Percentiles rank a stretch among this genome's conserved stretches.
Evolutionary conservation across 2,797 vertebrate species (phyloP).

Genomic region (Muscicapa comitata): DNA sequence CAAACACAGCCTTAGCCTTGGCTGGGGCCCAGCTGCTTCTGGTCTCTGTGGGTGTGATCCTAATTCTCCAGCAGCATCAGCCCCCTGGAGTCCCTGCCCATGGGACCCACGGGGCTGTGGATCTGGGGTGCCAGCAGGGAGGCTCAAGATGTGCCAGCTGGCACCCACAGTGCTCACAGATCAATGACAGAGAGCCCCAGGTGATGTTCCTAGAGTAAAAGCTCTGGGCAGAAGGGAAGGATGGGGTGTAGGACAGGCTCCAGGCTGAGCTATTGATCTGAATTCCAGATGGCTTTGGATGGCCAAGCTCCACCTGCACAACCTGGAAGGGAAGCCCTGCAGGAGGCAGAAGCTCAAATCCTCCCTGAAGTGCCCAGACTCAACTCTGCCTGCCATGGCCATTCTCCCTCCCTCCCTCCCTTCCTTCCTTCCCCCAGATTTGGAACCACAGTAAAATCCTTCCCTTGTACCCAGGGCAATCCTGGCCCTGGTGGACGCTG

Average conservation of each 20-base stretch:
- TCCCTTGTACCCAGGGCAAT: neutral
- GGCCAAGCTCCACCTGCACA: neutral
- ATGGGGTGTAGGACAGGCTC: neutral
- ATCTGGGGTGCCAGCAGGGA: neutral
- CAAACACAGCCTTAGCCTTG: neutral
- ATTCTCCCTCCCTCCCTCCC: too few relatives aligned
- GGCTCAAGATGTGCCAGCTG: neutral
- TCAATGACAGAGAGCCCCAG: neutral
- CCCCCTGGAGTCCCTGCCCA: neutral
- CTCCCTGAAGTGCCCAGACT: neutral
- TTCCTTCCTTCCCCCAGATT: neutral
- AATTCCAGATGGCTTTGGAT: neutral
- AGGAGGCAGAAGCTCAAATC: neutral
- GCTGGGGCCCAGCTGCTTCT: neutral
- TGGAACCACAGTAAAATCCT: neutral
- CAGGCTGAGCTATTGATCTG: neutral
- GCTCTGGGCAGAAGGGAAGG: neutral
- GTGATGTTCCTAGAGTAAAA: neutral
- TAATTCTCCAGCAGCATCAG: neutral
- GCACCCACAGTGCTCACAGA: neutral
- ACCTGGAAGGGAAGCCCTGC: neutral
- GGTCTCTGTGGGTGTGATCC: neutral
- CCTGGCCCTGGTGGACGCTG: accelerated
- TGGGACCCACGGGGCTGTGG: neutral
- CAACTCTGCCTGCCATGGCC: neutral